A percentile compares a stretch with the other conserved stretches of the same genome.
Evolutionary conservation across 2,113 vertebrate genomes (phyloP).

Genomic region (Dromaius novaehollandiae): DNA sequence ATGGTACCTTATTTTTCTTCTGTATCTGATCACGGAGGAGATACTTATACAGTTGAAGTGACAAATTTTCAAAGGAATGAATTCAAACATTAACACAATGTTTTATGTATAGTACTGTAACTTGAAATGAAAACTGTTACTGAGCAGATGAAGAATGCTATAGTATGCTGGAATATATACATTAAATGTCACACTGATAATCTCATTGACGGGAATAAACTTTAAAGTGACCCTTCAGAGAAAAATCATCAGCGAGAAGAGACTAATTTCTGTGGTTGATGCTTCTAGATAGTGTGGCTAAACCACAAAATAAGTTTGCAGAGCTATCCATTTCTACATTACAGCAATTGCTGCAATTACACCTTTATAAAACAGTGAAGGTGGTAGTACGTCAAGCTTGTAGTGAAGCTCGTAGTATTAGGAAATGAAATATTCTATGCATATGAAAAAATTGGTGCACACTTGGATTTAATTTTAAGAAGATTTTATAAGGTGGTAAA

Average conservation of each 20-base stretch:
- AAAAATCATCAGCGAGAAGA: background rate
- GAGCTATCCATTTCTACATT: background rate
- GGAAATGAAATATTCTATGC: background rate
- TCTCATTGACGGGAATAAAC: background rate
- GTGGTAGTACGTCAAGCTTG: background rate
- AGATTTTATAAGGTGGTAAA: background rate
- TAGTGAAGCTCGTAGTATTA: background rate
- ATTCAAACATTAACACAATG: background rate
- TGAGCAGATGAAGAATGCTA: background rate
- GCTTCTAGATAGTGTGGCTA: background rate
- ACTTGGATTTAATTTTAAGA: background rate
- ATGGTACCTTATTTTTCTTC: background rate
- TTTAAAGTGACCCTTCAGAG: background rate
- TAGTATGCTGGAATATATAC: background rate
- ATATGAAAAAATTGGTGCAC: background rate
- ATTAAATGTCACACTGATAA: background rate
- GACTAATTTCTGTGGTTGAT: background rate
- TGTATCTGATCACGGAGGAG: background rate
- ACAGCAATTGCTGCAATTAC: background rate
- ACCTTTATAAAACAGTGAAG: background rate
- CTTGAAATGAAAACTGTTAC: background rate
- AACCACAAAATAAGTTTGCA: background rate
- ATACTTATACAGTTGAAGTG: background rate
- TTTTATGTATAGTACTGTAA: background rate
- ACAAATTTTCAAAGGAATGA: background rate